Evolutionary conservation across 1,140 invertebrate genomes (phyloP).

Genomic region (Globodera rostochiensis): DNA sequence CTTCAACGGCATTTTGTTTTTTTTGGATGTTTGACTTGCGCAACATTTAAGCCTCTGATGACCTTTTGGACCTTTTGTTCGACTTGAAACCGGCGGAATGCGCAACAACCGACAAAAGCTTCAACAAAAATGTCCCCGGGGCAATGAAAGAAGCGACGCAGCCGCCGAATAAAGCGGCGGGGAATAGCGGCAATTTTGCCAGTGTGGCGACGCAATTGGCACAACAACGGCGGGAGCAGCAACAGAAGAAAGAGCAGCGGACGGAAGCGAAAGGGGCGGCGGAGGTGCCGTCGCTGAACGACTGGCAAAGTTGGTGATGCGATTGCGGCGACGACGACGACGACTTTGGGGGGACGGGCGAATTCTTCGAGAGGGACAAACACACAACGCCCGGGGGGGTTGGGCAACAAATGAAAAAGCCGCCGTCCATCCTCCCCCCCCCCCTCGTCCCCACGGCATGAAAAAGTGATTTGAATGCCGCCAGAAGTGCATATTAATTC

Average conservation of each 20-base stretch:
- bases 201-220: not conserved
- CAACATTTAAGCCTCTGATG: not conserved
- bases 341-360: not conserved
- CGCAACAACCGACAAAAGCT: not conserved
- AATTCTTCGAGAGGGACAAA: not conserved
- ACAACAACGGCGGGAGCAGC: not conserved
- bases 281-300: not conserved
- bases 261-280: not conserved
- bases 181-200: not conserved
- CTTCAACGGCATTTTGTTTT: not conserved
- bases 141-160: not conserved
- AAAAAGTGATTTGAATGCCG: too few species aligned
- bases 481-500: too few species aligned
- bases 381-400: too few species aligned
- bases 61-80: conserved; percentile 6
- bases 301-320: conserved; percentile 30
- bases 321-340: too few species aligned
- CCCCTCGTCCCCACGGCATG: too few species aligned
- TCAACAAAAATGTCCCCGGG: not conserved
- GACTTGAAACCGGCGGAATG: not conserved
- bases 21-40: not conserved
- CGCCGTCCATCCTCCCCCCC: too few species aligned
- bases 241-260: not conserved
- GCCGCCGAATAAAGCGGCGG: not conserved
- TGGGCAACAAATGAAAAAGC: too few species aligned